Base-by-base conservation (phyloP, 2,113 vertebrate species). In the Gnathonemus longibarbis region DNA sequence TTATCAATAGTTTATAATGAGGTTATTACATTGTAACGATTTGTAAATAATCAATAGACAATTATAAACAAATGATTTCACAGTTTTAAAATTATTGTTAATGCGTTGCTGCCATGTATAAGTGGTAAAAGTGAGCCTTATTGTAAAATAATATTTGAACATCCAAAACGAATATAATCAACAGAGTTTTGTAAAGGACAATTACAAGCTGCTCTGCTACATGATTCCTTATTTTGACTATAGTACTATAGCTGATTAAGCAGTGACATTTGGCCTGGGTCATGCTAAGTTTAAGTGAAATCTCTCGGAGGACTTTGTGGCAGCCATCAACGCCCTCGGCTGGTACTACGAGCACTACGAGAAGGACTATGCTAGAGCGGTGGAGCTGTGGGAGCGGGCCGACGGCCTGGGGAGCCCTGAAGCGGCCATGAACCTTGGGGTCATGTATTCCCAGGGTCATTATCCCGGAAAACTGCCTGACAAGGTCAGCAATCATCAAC, bases 341-440 rank as follows among this genome's bases (percentile, higher is more conserved):
- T 97, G 96, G 96, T 97, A 96, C 91, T 95, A 96, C 17, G 96
- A 97, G 92, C 91, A 93, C 83, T 94, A 90, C 86, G 93, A 96
- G 89, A 77, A 89, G 5, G 93, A 97, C 92, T 96, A 96, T 10
- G 4, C 87, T 77, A 92, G 90, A 84, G 96, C 96, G 0, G 95
- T 94, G 86, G 89, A 94, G 91, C 93, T 95, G 89, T 97, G 96
- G 96, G 95, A 97, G 84, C 90, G 91, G 84, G 96, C 96, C 0
- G 95, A 97, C 89, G 87, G 84, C 27, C 93, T 95, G 17, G 91
- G 90, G 10, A 93, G 93, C 88, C 89, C 95, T 1, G 96, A 97
- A 0, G 96, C 96, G 46, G 94, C 96, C 50, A 91, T 96, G 85
- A 97, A 97, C 91, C 95, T 97, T 3, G 96, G 96, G 27, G 93